phyloP scores from a whole-genome alignment of 2,113 vertebrate species.

The Tragelaphus imberbis region DNA sequence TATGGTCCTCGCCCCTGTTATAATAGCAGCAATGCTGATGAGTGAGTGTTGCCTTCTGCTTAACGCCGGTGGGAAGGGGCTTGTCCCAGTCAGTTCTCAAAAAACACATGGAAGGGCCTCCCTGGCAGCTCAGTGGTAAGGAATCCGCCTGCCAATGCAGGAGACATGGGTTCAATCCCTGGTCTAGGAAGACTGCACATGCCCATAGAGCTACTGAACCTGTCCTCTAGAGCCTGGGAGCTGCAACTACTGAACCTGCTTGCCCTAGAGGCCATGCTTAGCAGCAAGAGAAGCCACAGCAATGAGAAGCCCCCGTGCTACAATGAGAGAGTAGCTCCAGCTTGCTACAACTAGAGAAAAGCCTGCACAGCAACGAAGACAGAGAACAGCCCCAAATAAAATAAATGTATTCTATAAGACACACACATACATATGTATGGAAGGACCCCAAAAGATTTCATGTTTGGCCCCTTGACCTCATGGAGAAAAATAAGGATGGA shows the following conservation, averaged over 20 bases:
- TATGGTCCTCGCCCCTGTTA: background rate
- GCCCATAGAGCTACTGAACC: background rate
- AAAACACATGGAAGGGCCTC: background rate
- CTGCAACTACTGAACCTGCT: background rate
- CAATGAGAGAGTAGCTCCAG: background rate
- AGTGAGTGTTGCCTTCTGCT: background rate
- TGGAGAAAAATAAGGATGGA: background rate
- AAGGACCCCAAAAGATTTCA: background rate
- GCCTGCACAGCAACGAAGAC: background rate
- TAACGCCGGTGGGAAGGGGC: background rate
- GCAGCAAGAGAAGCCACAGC: background rate
- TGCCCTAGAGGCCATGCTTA: background rate
- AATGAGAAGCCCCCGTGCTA: background rate
- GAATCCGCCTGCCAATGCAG: background rate
- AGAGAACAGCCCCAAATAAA: background rate
- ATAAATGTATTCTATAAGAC: background rate
- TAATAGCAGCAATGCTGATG: background rate
- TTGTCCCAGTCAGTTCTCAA: background rate
- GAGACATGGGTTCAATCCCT: background rate
- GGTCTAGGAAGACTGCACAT: background rate
- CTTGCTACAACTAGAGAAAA: background rate
- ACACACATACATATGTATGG: background rate
- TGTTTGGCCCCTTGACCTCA: background rate
- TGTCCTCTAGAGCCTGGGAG: background rate
- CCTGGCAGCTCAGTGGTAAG: background rate